Conservation (phyloP, 2,888 invertebrate genomes). For the Oligia strigilis region DNA sequence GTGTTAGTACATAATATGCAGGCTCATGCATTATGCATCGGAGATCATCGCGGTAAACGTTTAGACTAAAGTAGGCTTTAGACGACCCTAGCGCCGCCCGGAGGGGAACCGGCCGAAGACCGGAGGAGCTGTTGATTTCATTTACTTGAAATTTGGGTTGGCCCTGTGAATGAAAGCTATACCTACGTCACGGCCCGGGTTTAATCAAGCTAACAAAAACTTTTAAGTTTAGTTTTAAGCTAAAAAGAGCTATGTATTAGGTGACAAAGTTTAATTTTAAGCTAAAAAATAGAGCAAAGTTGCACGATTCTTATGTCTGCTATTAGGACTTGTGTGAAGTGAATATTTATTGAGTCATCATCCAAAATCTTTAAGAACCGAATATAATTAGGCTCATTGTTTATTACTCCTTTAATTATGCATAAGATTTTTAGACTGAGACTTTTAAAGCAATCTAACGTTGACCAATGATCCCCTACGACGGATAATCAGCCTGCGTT, state of each 20-base stretch:
- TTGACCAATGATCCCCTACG: not conserved
- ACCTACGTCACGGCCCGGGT: not conserved
- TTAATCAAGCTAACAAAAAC: not conserved
- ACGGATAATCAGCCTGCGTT: too few species aligned
- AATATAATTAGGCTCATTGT: not conserved
- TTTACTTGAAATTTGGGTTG: constrained; percentile 8
- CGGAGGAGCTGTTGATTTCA: not conserved
- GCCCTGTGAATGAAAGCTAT: not conserved
- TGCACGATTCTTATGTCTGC: not conserved
- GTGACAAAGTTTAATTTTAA: not conserved
- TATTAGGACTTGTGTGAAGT: too few species aligned
- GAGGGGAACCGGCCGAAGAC: constrained; percentile 33
- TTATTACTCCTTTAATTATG: not conserved
- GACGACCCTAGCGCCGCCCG: constrained; percentile 34
- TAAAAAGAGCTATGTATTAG: not conserved
- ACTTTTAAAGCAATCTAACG: not conserved
- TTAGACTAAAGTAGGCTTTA: constrained; percentile 66
- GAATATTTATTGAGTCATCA: not conserved
- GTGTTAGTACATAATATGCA: constrained; percentile 74
- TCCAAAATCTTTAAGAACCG: not conserved
- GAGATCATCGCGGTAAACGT: constrained; percentile 80
- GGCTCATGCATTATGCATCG: constrained; percentile 84
- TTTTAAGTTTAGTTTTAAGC: not conserved
- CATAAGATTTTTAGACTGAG: not conserved
- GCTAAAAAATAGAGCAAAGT: not conserved